Conservation (phyloP, 2,888 invertebrate species). For the Chymomyza procnemis region DNA sequence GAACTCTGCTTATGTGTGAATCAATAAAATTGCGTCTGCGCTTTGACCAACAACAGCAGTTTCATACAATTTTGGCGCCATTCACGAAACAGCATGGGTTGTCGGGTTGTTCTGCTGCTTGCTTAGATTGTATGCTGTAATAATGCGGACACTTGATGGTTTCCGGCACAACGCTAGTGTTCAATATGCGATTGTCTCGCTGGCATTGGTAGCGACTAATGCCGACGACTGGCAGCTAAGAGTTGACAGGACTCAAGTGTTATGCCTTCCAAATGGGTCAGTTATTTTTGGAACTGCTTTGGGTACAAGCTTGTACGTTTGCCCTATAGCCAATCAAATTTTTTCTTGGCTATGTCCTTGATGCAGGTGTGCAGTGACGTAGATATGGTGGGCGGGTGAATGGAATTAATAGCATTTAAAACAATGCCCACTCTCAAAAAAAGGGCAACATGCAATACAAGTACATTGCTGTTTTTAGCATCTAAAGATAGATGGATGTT, state of each 20-base stretch:
- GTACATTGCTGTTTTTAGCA: no score
- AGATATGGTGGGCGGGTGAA: no score
- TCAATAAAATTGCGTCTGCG: constrained; percentile 60
- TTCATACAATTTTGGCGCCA: constrained; percentile 42
- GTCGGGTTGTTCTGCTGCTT: constrained; percentile 7
- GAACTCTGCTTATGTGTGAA: constrained; percentile 35
- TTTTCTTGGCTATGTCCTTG: not conserved
- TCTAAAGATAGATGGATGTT: no score
- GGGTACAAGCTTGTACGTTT: constrained; percentile 16
- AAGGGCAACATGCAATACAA: no score
- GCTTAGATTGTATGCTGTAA: constrained; percentile 13
- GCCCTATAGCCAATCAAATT: not conserved
- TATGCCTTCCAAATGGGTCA: constrained; percentile 38
- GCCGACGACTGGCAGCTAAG: no score
- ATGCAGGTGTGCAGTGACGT: no score
- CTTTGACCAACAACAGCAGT: constrained; percentile 12
- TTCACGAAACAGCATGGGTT: constrained; percentile 54
- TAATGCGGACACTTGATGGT: constrained; percentile 15
- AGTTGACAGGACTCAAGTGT: no score
- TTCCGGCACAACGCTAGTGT: constrained; percentile 10
- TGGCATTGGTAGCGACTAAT: no score
- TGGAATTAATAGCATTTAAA: no score
- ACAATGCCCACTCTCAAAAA: no score
- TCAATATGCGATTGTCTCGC: not conserved
- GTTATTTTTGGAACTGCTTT: constrained; percentile 33